Conservation (phyloP, 2,888 invertebrate genomes). For the Anthoptus insignis region DNA sequence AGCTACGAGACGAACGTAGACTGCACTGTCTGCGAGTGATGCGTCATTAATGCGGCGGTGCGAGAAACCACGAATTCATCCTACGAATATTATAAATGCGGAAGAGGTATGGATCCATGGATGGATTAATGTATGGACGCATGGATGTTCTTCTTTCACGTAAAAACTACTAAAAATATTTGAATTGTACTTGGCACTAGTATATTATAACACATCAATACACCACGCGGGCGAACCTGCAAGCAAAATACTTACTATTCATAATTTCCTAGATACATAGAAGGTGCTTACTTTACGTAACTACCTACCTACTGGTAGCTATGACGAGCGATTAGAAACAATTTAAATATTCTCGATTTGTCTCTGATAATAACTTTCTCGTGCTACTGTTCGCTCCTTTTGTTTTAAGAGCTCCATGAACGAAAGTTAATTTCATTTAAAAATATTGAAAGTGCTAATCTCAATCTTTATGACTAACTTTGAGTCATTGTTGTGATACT, state of each 20-base stretch:
- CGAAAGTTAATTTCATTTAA: conserved; percentile 29
- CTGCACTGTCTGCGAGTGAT: conserved; percentile 1
- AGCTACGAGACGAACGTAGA: conserved; percentile 21
- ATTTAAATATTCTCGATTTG: conserved; percentile 20
- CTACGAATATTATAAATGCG: too few relatives aligned
- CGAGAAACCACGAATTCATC: conserved; percentile 20
- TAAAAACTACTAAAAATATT: too few relatives aligned
- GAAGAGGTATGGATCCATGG: too few relatives aligned
- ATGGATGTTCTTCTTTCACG: too few relatives aligned
- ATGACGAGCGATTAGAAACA: conserved; percentile 35
- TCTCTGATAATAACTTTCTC: conserved; percentile 32
- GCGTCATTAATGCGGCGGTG: conserved; percentile 21
- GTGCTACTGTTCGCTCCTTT: conserved; percentile 31
- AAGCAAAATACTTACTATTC: too few relatives aligned
- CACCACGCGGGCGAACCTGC: too few relatives aligned
- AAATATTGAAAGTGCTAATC: conserved; percentile 15
- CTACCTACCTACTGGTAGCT: too few relatives aligned
- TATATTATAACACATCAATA: too few relatives aligned
- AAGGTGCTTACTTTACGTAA: too few relatives aligned
- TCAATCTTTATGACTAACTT: not conserved
- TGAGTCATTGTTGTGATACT: not conserved
- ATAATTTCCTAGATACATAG: too few relatives aligned
- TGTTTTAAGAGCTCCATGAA: conserved; percentile 27
- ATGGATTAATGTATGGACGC: too few relatives aligned
- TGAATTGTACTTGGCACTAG: too few relatives aligned